Conservation (phyloP, 2,113 vertebrate genomes). For the Zosterops pallidus region DNA sequence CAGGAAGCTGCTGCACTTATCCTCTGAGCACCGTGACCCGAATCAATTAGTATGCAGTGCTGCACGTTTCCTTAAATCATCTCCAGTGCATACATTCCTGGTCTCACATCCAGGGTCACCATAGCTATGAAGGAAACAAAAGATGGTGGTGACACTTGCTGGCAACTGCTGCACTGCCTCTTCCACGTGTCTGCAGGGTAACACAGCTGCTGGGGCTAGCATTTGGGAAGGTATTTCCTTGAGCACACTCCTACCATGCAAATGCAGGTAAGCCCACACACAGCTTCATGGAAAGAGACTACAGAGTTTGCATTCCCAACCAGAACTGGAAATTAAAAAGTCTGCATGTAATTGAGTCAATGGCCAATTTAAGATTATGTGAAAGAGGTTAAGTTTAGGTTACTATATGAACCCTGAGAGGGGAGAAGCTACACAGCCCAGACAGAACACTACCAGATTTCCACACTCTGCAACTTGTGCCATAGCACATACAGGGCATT, state of each 20-base stretch:
- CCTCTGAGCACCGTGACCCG: background rate
- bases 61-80: constrained; percentile 17
- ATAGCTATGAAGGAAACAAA: background rate
- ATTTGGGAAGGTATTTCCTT: background rate
- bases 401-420: background rate
- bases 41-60: constrained; percentile 18
- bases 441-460: background rate
- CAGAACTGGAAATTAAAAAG: background rate
- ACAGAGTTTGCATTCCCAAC: accelerated
- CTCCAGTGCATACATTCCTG: constrained; percentile 10
- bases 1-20: constrained; percentile 24
- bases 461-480: background rate
- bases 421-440: background rate
- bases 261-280: background rate
- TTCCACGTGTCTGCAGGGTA: background rate
- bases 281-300: background rate
- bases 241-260: background rate
- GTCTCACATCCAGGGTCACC: constrained; percentile 10
- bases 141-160: background rate
- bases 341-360: background rate
- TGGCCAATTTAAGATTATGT: background rate
- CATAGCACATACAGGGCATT: too few relatives aligned
- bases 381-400: background rate
- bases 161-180: background rate
- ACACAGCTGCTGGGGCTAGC: background rate